Evolutionary conservation across 2,888 invertebrate species (phyloP), one percentile per base, ranked within the genome.

Genomic region (Fragum fragum): DNA sequence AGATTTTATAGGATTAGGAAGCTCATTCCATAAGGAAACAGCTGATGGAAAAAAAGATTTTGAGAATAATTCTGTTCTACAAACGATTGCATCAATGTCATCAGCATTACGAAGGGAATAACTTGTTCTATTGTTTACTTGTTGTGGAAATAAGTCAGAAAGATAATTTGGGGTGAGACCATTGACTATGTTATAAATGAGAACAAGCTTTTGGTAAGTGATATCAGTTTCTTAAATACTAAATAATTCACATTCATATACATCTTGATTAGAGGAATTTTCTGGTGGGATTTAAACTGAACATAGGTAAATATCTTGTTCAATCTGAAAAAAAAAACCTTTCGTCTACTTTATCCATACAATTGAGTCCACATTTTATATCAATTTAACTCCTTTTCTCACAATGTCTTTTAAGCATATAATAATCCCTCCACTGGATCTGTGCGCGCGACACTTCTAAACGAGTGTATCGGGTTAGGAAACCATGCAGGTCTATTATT

Each of bases 221-320:
- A 73, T 47, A 36, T 70, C 73, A 29, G 52, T 55, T 66, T 78
- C 72, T 57, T 78, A 39, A 18, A 70, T 18, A 6, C 42, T 47
- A 73, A 77, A 81, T 16, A 80, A 23, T 61, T 81, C 63, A 59
- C 53, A 42, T 21, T 77, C 52, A 42, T 72, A 26, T 9, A 71
- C 21, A 55, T 59, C 55, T 29, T 79, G 47, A 16, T 36, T 59
- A 14, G 79, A 76, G 16, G 75, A 71, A n/a, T 63, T 53, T 32
- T 70, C 68, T 14, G 55, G 26, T 66, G 73, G 63, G 21, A 78
- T 42, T 55, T 73, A 52, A 23, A 66, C 21, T n/a, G 36, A 29
- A 2, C 23, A 18, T 39, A 66, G 32, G 28, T 66, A 66, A 6
- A 69, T 69, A 47, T 69, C 69, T 16, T 69, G 26, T 26, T 69